Evolutionary conservation across 2,888 invertebrate genomes (phyloP).

Genomic region (Hypolimnas misippus): DNA sequence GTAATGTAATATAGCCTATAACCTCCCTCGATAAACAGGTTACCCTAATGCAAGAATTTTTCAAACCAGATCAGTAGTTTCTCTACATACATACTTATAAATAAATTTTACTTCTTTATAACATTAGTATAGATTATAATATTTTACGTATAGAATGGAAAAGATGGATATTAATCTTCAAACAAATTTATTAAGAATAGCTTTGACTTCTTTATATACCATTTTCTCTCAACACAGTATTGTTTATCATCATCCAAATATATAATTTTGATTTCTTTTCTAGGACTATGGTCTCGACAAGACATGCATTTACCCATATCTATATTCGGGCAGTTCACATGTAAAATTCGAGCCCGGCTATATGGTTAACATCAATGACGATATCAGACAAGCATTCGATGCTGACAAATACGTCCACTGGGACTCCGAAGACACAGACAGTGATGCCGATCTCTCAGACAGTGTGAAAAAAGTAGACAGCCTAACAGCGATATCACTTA

Average conservation of each 20-base stretch:
- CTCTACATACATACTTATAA: too few relatives aligned
- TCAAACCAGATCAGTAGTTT: not conserved
- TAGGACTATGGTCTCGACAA: slow-evolving; percentile 67
- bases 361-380: slow-evolving; percentile 62
- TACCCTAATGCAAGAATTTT: too few relatives aligned
- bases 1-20: too few relatives aligned
- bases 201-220: too few relatives aligned
- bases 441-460: slow-evolving; percentile 23
- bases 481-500: slow-evolving; percentile 55
- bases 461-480: slow-evolving; percentile 46
- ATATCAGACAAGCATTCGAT: slow-evolving; percentile 53
- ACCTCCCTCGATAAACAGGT: too few relatives aligned
- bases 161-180: too few relatives aligned
- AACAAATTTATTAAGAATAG: too few relatives aligned
- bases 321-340: slow-evolving; percentile 29
- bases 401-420: slow-evolving; percentile 60
- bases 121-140: too few relatives aligned
- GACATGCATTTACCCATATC: slow-evolving; percentile 61
- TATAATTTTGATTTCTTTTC: slow-evolving; percentile 35
- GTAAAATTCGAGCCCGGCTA: slow-evolving; percentile 56
- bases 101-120: too few relatives aligned
- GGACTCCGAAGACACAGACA: slow-evolving; percentile 58
- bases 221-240: too few relatives aligned
- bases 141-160: too few relatives aligned
- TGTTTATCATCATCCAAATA: too few relatives aligned